Evolutionary conservation across 2,888 invertebrate genomes (phyloP).

Genomic region (Sarcophaga carnaria): DNA sequence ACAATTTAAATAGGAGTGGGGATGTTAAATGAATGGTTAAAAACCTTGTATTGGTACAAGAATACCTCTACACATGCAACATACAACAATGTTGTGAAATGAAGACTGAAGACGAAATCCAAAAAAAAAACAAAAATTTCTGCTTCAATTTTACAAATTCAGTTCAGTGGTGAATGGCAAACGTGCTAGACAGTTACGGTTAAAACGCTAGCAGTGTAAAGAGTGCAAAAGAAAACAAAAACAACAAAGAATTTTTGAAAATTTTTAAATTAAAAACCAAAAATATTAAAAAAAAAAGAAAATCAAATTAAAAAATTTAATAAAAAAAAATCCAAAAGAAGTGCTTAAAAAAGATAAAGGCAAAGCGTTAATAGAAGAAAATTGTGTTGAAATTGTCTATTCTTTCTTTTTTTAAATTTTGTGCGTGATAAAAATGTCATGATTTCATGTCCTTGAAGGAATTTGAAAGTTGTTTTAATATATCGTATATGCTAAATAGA

Average conservation of each 20-base stretch:
- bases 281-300: background rate
- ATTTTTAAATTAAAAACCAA: background rate
- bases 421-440: conserved; percentile 46
- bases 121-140: conserved; percentile 8
- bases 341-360: background rate
- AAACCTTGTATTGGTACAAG: background rate
- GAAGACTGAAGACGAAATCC: background rate
- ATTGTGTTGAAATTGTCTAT: too few species aligned
- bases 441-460: conserved; percentile 62
- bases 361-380: background rate
- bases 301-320: background rate
- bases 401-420: conserved; percentile 18
- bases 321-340: background rate
- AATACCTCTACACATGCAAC: background rate
- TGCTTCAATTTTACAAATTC: conserved; percentile 13
- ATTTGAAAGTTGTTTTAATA: conserved; percentile 57
- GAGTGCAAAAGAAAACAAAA: conserved; percentile 6
- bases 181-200: conserved; percentile 53
- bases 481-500: background rate
- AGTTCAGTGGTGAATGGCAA: conserved; percentile 64
- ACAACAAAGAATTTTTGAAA: conserved; percentile 6
- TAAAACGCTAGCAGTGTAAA: conserved; percentile 1
- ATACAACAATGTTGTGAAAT: conserved; percentile 25
- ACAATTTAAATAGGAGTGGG: background rate
- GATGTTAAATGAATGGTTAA: background rate